phyloP scores from a whole-genome alignment of 1,140 invertebrate genomes.

The Leptopilina clavipes region DNA sequence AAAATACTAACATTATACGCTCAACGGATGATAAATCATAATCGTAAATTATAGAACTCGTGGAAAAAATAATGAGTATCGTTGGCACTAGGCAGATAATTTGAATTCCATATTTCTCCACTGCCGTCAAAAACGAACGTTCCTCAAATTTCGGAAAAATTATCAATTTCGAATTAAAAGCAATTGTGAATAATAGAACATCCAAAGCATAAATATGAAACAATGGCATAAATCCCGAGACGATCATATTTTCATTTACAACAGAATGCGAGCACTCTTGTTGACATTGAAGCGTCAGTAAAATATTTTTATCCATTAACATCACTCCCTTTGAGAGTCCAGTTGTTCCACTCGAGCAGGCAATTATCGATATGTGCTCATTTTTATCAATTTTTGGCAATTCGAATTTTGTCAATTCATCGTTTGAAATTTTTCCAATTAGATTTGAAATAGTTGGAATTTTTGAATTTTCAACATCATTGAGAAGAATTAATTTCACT shows the following conservation, averaged over 20 bases:
- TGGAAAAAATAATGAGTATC: slow-evolving; percentile 76
- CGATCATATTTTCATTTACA: not conserved
- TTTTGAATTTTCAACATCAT: slow-evolving; percentile 37
- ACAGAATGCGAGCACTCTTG: not conserved
- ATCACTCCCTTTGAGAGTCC: slow-evolving; percentile 86
- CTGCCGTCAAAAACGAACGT: slow-evolving; percentile 75
- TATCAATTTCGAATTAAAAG: slow-evolving; percentile 65
- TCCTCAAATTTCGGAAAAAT: slow-evolving; percentile 78
- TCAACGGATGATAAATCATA: slow-evolving; percentile 73
- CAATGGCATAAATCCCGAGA: slow-evolving; percentile 64
- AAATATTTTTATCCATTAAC: slow-evolving; percentile 80
- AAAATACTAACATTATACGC: slow-evolving; percentile 57
- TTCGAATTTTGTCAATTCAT: slow-evolving; percentile 44
- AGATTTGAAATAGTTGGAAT: slow-evolving; percentile 45
- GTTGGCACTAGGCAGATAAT: slow-evolving; percentile 76
- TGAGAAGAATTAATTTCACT: slow-evolving; percentile 52
- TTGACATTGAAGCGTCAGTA: slow-evolving; percentile 56
- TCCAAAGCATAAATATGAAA: slow-evolving; percentile 72
- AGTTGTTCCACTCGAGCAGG: slow-evolving; percentile 83
- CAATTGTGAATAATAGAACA: slow-evolving; percentile 54
- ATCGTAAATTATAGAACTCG: slow-evolving; percentile 70
- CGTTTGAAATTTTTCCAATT: slow-evolving; percentile 39
- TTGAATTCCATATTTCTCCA: slow-evolving; percentile 77
- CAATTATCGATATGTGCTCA: slow-evolving; percentile 69
- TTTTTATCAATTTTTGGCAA: slow-evolving; percentile 56